phyloP scores from a whole-genome alignment of 2,797 vertebrate species.

The Rhinella marina region DNA sequence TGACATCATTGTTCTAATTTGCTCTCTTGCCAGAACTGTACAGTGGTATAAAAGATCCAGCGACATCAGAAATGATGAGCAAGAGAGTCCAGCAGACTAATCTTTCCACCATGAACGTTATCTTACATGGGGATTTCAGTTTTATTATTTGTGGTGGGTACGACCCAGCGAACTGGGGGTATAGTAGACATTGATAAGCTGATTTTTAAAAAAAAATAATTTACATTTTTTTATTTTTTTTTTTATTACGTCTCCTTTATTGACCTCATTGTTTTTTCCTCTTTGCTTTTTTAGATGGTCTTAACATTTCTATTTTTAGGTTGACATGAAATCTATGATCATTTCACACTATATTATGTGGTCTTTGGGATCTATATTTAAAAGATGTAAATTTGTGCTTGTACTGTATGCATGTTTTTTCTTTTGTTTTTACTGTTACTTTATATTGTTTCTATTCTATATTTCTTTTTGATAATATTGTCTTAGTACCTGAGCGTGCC shows the following conservation, averaged over 20 bases:
- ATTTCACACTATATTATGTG: no score
- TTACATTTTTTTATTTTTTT: neutral
- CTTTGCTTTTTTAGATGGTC: neutral
- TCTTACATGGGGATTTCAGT: neutral
- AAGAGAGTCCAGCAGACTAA: neutral
- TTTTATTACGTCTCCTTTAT: neutral
- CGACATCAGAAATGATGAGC: neutral
- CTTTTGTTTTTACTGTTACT: no score
- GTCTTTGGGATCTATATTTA: no score
- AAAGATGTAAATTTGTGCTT: no score
- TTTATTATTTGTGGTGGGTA: neutral
- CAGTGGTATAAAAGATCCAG: neutral
- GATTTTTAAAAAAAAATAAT: neutral
- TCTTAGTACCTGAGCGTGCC: no score
- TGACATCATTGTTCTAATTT: slow-evolving; percentile 1
- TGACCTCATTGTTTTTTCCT: neutral
- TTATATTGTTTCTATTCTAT: no score
- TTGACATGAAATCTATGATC: no score
- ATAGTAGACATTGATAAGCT: no score
- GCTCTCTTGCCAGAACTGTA: neutral
- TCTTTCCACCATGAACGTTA: neutral
- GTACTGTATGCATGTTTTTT: no score
- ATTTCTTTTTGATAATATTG: no score
- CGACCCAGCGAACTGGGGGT: neutral
- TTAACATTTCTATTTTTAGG: neutral